These are phyloP conservation scores for Aphelenchoides besseyi DNA, from an alignment of 1,140 invertebrate genomes.

Conservation along the genomic window DNA sequence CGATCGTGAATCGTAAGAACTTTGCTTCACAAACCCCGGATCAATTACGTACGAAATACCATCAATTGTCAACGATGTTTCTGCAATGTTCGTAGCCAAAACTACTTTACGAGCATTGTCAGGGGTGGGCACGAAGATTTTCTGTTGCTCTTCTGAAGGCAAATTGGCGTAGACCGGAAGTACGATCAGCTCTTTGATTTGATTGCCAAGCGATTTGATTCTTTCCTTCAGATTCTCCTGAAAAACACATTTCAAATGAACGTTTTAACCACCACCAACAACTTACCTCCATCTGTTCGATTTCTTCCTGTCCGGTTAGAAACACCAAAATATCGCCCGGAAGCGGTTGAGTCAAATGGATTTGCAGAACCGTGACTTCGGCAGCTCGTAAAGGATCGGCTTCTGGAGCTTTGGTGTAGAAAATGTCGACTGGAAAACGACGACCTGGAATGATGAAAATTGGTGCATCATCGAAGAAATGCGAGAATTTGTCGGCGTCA, in stretches of 20 bases:
- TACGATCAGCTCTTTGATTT: slow-evolving; percentile 86
- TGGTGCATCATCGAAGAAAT: slow-evolving; percentile 95
- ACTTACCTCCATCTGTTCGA: slow-evolving; percentile 50
- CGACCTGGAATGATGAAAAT: slow-evolving; percentile 91
- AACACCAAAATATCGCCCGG: slow-evolving; percentile 93
- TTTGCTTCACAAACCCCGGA: slow-evolving; percentile 95
- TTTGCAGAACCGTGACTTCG: slow-evolving; percentile 92
- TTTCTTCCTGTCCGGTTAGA: slow-evolving; percentile 74
- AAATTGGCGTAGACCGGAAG: slow-evolving; percentile 96
- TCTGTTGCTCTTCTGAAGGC: slow-evolving; percentile 96
- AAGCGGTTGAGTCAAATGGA: slow-evolving; percentile 87
- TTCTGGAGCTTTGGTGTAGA: slow-evolving; percentile 97
- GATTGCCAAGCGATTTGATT: slow-evolving; percentile 72
- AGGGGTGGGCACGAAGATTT: slow-evolving; percentile 93
- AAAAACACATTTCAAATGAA: neutral
- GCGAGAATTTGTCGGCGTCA: slow-evolving; percentile 91
- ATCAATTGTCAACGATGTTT: slow-evolving; percentile 94
- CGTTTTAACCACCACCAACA: neutral
- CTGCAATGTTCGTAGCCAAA: slow-evolving; percentile 94
- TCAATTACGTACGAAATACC: slow-evolving; percentile 99
- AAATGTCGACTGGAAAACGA: slow-evolving; percentile 84
- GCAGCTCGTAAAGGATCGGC: slow-evolving; percentile 77
- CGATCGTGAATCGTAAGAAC: slow-evolving; percentile 94
- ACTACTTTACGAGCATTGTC: slow-evolving; percentile 87
- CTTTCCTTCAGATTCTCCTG: slow-evolving; percentile 52